phyloP scores from a whole-genome alignment of 2,797 vertebrate species.

The Hydrocynus forskahlii region DNA sequence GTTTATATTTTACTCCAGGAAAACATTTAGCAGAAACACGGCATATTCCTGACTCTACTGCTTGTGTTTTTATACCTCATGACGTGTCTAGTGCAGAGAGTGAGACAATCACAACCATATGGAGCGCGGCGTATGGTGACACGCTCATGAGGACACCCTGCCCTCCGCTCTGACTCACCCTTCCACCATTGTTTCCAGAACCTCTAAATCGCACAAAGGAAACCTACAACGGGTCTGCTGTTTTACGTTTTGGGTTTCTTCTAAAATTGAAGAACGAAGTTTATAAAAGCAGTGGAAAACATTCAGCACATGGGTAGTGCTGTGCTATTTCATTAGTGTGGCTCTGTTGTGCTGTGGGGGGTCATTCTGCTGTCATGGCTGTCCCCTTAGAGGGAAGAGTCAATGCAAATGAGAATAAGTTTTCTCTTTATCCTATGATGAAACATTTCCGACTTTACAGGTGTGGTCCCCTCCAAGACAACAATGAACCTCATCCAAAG shows the following conservation, averaged over 20 bases:
- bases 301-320: not conserved
- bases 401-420: too few species aligned
- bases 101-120: conserved; percentile 72
- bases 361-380: too few species aligned
- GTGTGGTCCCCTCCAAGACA: too few species aligned
- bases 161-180: conserved; percentile 59
- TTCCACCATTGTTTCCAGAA: conserved; percentile 62
- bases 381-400: too few species aligned
- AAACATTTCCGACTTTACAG: too few species aligned
- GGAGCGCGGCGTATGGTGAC: conserved; percentile 54
- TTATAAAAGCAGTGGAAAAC: not conserved
- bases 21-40: conserved; percentile 12
- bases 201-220: conserved; percentile 53
- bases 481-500: too few species aligned
- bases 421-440: too few species aligned
- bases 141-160: conserved; percentile 50
- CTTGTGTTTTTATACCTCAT: conserved; percentile 31
- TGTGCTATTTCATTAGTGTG: too few species aligned
- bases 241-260: conserved; percentile 27
- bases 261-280: conserved; percentile 58
- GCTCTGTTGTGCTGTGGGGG: too few species aligned
- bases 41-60: conserved; percentile 17
- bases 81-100: conserved; percentile 42
- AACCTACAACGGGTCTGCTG: conserved; percentile 44
- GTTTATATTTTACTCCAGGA: conserved; percentile 11